Base-by-base conservation (phyloP, 2,797 vertebrate genomes). In the Fundulus diaphanus region DNA sequence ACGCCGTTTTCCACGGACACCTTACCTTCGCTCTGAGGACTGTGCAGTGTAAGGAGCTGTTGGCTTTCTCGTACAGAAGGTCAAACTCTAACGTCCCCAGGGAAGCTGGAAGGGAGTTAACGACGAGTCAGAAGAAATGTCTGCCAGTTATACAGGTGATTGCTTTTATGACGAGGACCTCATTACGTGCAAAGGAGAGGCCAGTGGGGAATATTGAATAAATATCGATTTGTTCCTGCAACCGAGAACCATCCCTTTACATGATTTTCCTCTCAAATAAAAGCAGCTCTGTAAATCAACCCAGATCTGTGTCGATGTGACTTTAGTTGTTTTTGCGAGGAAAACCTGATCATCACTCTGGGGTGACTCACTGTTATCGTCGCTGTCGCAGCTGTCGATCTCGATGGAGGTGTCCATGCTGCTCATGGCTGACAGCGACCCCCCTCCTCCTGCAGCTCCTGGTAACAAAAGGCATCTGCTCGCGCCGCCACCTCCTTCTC, bases 71-170 rank as follows among this genome's bases (percentile, higher is more conserved):
- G 1, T 97, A 98, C 59, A 97, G 93, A 35, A 98, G 94, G 81
- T 97, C 96, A 79, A 98, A 98, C 92, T 96, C 96, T 82, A 98
- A 85, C 0, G 90, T 97, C 82, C 97, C 97, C 91, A 98, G 88
- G 29, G 96, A 85, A 3, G 97, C 97, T 98, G 90, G 12, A 89
- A 90, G 72, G 27, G 63, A 89, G 81, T 70, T 74, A 35, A 85
- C 68, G 1, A 77, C 82, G 59, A 57, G 40, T 48, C 13, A 59
- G 69, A 44, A 73, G 73, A 37, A 35, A 71, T 5, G 1, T 48
- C 22, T 48, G 63, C 2, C 70, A 77, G 52, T 80, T 20, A 76
- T 13, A 77, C 70, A 70, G 33, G 35, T 82, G 78, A 84, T 76
- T 83, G 65, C 59, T 82, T 86, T 68, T 79, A 69, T 78, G 33